These are phyloP conservation scores for Sphecodes monilicornis DNA, from an alignment of 2,888 invertebrate genomes.

Conservation along the genomic window DNA sequence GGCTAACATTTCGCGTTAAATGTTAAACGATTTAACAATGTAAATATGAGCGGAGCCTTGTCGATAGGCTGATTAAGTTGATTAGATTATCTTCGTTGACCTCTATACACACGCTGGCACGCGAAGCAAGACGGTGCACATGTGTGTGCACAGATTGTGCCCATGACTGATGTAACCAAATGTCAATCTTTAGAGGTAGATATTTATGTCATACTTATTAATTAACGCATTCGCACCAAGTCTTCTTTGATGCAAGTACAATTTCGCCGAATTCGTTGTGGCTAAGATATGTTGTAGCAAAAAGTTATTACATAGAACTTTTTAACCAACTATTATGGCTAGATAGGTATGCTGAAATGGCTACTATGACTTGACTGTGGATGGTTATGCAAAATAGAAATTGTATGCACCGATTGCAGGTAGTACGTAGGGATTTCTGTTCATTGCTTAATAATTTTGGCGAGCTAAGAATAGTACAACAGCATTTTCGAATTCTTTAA, in stretches of 20 bases:
- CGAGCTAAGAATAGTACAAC: too few relatives aligned
- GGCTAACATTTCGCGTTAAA: slow-evolving; percentile 26
- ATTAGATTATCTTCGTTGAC: slow-evolving; percentile 46
- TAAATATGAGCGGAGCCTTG: slow-evolving; percentile 53
- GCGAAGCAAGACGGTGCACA: not conserved
- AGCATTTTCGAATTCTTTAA: too few relatives aligned
- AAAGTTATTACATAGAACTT: too few relatives aligned
- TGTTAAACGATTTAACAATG: slow-evolving; percentile 49
- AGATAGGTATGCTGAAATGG: not conserved
- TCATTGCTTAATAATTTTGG: too few relatives aligned
- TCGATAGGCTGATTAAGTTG: slow-evolving; percentile 30
- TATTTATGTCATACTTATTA: slow-evolving; percentile 64
- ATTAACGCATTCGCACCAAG: slow-evolving; percentile 17
- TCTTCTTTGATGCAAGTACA: not conserved
- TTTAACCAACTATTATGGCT: too few relatives aligned
- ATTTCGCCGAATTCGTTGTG: not conserved
- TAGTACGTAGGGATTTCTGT: too few relatives aligned
- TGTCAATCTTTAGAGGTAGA: slow-evolving; percentile 71
- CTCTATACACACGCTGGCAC: slow-evolving; percentile 12
- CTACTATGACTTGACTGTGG: not conserved
- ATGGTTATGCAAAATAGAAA: too few relatives aligned
- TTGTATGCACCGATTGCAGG: too few relatives aligned
- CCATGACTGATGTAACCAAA: slow-evolving; percentile 81
- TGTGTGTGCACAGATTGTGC: slow-evolving; percentile 37
- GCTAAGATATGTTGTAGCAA: not conserved